Evolutionary conservation across 2,888 invertebrate genomes (phyloP).

Genomic region (Lasioglossum leucozonium): DNA sequence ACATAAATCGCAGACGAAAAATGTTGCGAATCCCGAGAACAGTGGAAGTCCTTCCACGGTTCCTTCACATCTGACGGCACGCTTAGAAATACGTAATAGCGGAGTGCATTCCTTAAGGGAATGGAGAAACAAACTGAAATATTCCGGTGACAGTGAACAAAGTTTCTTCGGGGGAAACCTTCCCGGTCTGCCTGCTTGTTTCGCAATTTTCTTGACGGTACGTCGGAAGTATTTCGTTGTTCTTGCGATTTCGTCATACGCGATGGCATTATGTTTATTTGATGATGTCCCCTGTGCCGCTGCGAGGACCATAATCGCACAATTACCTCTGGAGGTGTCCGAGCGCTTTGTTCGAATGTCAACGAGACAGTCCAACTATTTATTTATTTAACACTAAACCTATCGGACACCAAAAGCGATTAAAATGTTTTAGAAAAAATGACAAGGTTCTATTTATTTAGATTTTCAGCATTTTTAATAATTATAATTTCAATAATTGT

Average conservation of each 20-base stretch:
- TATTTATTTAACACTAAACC: too few relatives aligned
- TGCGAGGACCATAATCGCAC: background rate
- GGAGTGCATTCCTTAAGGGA: slow-evolving; percentile 50
- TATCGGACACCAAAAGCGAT: too few relatives aligned
- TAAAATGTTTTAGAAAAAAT: too few relatives aligned
- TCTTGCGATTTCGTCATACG: slow-evolving; percentile 29
- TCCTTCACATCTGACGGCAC: slow-evolving; percentile 16
- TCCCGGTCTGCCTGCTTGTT: slow-evolving; percentile 22
- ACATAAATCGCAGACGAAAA: slow-evolving; percentile 3
- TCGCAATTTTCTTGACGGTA: slow-evolving; percentile 20
- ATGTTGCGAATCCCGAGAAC: background rate
- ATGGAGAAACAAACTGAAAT: slow-evolving; percentile 63
- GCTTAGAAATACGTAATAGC: slow-evolving; percentile 46
- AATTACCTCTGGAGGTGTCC: background rate
- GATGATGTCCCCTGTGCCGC: background rate
- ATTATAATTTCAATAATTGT: too few relatives aligned
- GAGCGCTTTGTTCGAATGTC: background rate
- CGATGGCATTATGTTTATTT: slow-evolving; percentile 39
- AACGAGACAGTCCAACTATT: background rate
- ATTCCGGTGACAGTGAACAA: slow-evolving; percentile 61
- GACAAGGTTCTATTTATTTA: too few relatives aligned
- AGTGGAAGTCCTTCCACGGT: slow-evolving; percentile 9
- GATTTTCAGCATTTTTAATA: too few relatives aligned
- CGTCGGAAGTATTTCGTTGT: slow-evolving; percentile 39
- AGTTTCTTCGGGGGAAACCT: slow-evolving; percentile 51